These are phyloP conservation scores for Cryptoblepharus egeriae DNA, from an alignment of 2,797 vertebrate genomes.

Conservation along the genomic window DNA sequence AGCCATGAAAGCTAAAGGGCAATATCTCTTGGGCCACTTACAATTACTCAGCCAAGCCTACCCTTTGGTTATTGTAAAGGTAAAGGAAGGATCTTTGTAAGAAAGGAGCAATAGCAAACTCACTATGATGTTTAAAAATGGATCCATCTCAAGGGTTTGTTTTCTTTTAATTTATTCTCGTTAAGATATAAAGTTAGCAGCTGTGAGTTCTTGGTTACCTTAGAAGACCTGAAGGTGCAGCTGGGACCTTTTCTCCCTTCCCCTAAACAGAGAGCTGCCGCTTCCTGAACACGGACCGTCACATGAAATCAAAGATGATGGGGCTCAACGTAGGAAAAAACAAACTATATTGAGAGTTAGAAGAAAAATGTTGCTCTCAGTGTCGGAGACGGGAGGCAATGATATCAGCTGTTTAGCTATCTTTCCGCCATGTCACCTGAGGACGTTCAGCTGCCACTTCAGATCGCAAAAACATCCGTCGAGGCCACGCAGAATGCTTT, in stretches of 20 bases:
- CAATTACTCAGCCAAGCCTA: too few relatives aligned
- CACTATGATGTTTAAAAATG: not conserved
- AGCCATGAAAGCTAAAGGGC: too few relatives aligned
- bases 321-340: not conserved
- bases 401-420: not conserved
- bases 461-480: not conserved
- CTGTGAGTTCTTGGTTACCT: not conserved
- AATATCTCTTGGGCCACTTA: too few relatives aligned
- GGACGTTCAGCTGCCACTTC: not conserved
- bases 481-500: too few relatives aligned
- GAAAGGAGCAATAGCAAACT: too few relatives aligned
- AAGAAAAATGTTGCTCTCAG: not conserved
- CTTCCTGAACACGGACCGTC: not conserved
- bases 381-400: not conserved
- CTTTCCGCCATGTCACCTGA: not conserved
- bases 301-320: not conserved
- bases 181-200: too few relatives aligned
- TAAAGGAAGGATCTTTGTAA: too few relatives aligned
- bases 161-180: too few relatives aligned
- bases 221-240: not conserved
- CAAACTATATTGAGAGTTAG: not conserved
- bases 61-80: too few relatives aligned
- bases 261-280: not conserved
- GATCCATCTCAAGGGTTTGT: constrained; percentile 1
- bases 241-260: not conserved